These are phyloP conservation scores for Candidula unifasciata DNA, from an alignment of 2,888 invertebrate genomes.

Conservation along the genomic window DNA sequence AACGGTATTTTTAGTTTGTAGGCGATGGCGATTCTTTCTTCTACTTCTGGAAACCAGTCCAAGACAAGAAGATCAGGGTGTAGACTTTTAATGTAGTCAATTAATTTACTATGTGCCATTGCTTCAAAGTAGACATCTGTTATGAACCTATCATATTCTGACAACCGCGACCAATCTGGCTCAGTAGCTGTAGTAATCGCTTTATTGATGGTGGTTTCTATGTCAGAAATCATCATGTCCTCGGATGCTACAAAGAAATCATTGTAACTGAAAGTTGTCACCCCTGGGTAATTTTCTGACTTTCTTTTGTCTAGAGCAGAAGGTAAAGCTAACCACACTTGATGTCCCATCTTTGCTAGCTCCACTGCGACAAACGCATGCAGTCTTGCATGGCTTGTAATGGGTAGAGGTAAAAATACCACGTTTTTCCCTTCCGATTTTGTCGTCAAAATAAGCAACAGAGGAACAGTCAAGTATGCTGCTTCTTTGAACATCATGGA, in stretches of 20 bases:
- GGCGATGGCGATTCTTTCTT: conserved; percentile 5
- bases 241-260: not conserved
- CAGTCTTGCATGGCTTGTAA: conserved; percentile 14
- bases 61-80: conserved; percentile 4
- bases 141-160: not conserved
- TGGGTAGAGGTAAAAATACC: not conserved
- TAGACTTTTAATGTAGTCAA: not conserved
- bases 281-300: not conserved
- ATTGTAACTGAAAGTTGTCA: not conserved
- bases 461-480: not conserved
- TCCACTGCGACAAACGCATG: not conserved
- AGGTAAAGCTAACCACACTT: not conserved
- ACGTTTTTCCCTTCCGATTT: not conserved
- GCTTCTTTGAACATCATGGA: not conserved
- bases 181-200: not conserved
- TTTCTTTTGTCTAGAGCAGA: not conserved
- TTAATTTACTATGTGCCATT: not conserved
- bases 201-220: not conserved
- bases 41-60: not conserved
- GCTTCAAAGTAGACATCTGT: not conserved
- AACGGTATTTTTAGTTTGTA: not conserved
- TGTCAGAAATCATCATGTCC: not conserved
- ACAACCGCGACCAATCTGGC: not conserved
- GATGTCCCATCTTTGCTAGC: conserved; percentile 3
- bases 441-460: not conserved